Percentiles rank a stretch among this genome's conserved stretches.
Conservation (phyloP, 1,140 invertebrate genomes). For the Diabrotica virgifera region DNA sequence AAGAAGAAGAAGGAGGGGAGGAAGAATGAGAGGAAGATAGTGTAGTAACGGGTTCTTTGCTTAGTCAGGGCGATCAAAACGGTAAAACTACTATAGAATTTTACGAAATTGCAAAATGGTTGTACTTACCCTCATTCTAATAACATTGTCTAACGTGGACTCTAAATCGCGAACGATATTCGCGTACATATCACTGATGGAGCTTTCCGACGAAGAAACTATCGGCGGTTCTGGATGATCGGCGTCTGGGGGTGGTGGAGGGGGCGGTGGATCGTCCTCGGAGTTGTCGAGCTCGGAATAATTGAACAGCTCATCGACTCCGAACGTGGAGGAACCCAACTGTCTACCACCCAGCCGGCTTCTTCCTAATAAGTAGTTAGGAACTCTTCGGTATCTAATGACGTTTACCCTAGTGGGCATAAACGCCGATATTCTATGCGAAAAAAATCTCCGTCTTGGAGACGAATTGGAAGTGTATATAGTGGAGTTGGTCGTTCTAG, state of each 20-base stretch:
- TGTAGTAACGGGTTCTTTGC: too few relatives aligned
- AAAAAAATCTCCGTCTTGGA: conserved; percentile 34
- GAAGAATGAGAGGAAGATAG: too few relatives aligned
- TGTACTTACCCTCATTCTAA: conserved; percentile 32
- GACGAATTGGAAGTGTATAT: conserved; percentile 26
- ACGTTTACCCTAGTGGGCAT: conserved; percentile 40
- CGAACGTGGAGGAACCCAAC: conserved; percentile 16
- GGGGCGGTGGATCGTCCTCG: conserved; percentile 29
- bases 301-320: conserved; percentile 44
- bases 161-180: conserved; percentile 46
- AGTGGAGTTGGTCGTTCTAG: conserved; percentile 32
- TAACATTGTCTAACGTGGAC: conserved; percentile 41
- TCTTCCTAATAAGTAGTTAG: conserved; percentile 20
- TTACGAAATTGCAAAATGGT: background rate
- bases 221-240: conserved; percentile 32
- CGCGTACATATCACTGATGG: conserved; percentile 41
- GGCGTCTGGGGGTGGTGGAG: conserved; percentile 12
- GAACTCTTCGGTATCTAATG: conserved; percentile 23
- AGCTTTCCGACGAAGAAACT: conserved; percentile 21
- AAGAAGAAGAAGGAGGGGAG: too few relatives aligned
- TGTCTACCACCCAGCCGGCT: conserved; percentile 13
- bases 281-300: conserved; percentile 41
- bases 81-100: too few relatives aligned
- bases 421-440: conserved; percentile 40
- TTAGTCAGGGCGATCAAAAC: too few relatives aligned